phyloP scores from a whole-genome alignment of 2,113 vertebrate species.

The Lasiurus borealis region DNA sequence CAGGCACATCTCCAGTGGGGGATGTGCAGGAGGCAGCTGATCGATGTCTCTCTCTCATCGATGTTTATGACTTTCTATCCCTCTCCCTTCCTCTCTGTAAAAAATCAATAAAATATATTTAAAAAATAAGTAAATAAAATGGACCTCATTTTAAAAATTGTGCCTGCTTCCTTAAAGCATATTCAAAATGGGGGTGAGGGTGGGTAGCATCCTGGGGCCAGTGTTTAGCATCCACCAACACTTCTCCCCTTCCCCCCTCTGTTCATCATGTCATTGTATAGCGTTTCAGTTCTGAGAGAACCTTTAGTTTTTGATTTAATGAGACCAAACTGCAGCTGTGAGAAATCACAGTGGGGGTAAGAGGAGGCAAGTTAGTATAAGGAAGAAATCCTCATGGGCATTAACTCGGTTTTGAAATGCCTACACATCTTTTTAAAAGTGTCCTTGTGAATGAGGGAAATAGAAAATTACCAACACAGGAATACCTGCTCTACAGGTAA shows the following conservation, averaged over 20 bases:
- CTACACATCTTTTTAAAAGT: not conserved
- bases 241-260: not conserved
- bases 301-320: constrained; percentile 8
- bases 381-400: not conserved
- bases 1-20: too few species aligned
- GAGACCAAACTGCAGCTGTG: not conserved
- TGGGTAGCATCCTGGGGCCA: not conserved
- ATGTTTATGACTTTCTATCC: too few species aligned
- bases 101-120: too few species aligned
- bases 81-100: too few species aligned
- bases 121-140: too few species aligned
- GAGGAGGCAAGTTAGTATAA: not conserved
- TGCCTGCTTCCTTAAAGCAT: not conserved
- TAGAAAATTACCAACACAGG: not conserved
- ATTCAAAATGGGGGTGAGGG: not conserved
- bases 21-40: too few species aligned
- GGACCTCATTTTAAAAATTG: too few species aligned
- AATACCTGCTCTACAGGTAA: not conserved
- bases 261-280: not conserved
- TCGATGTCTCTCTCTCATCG: too few species aligned
- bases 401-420: constrained; percentile 5
- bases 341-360: not conserved
- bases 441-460: not conserved
- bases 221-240: not conserved
- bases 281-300: not conserved